Percentiles rank a stretch among this genome's conserved stretches.
Conservation (phyloP, 2,113 vertebrate species). For the Octodon degus region DNA sequence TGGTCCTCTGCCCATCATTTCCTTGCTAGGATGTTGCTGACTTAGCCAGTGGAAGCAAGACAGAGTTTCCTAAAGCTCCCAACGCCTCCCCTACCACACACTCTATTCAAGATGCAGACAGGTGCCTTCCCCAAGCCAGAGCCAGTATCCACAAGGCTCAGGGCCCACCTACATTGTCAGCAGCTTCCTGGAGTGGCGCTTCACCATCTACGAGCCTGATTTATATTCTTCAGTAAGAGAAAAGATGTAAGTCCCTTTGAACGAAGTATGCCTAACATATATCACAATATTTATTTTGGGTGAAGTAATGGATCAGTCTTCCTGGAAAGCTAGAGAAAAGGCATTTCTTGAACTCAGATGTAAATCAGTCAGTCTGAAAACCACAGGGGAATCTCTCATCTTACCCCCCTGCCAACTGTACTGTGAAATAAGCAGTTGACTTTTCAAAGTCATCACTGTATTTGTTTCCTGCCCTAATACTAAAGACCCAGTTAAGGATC, state of each 20-base stretch:
- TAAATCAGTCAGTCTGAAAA: conserved; percentile 78
- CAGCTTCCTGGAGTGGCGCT: neutral
- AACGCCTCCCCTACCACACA: neutral
- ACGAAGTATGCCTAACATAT: conserved; percentile 72
- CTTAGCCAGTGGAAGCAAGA: neutral
- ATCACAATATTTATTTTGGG: conserved; percentile 82
- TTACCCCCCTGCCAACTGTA: conserved; percentile 34
- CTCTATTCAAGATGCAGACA: neutral
- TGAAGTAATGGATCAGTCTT: conserved; percentile 76
- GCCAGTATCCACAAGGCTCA: neutral
- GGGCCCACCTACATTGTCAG: neutral
- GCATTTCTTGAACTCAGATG: conserved; percentile 64
- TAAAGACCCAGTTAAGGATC: conserved; percentile 41
- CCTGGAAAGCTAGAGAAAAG: conserved; percentile 73
- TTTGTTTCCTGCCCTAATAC: conserved; percentile 59
- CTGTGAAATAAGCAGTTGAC: conserved; percentile 59
- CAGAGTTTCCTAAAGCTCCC: neutral
- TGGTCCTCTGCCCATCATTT: neutral
- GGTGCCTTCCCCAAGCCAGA: neutral
- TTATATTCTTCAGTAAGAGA: conserved; percentile 76
- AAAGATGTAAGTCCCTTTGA: conserved; percentile 77
- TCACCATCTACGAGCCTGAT: conserved; percentile 60
- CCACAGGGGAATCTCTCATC: conserved; percentile 53
- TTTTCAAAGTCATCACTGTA: conserved; percentile 61
- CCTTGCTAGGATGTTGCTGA: neutral